Conservation (phyloP, 2,888 invertebrate species). For the Aspidiotus destructor region DNA sequence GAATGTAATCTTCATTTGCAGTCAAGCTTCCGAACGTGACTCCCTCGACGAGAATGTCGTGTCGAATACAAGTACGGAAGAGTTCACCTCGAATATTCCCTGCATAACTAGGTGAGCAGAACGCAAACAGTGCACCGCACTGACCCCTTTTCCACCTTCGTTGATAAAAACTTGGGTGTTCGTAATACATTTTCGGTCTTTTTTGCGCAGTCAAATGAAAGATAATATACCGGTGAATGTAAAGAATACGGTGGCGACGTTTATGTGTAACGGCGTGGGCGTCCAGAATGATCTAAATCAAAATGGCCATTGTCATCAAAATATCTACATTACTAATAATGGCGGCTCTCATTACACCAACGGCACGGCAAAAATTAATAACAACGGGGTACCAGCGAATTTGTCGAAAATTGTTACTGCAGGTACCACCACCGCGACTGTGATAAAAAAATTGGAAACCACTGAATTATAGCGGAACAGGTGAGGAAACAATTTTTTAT, state of each 20-base stretch:
- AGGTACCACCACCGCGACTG: slow-evolving; percentile 25
- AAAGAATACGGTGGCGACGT: slow-evolving; percentile 22
- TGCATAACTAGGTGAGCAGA: slow-evolving; percentile 22
- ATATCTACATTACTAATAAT: slow-evolving; percentile 27
- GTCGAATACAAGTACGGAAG: slow-evolving; percentile 26
- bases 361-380: slow-evolving; percentile 18
- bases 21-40: slow-evolving; percentile 64
- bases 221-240: slow-evolving; percentile 8
- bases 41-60: slow-evolving; percentile 74
- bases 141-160: background rate
- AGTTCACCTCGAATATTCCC: slow-evolving; percentile 23
- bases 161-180: background rate
- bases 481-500: background rate
- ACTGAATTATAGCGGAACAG: slow-evolving; percentile 32
- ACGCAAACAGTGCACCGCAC: no score
- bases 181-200: background rate
- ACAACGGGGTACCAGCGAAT: slow-evolving; percentile 7
- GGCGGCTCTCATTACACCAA: background rate
- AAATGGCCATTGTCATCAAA: slow-evolving; percentile 29
- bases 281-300: slow-evolving; percentile 26
- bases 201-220: slow-evolving; percentile 16
- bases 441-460: slow-evolving; percentile 34
- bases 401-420: slow-evolving; percentile 5
- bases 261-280: slow-evolving; percentile 15
- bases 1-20: slow-evolving; percentile 40